Conservation (phyloP, 2,113 vertebrate genomes). For the Laterallus jamaicensis region DNA sequence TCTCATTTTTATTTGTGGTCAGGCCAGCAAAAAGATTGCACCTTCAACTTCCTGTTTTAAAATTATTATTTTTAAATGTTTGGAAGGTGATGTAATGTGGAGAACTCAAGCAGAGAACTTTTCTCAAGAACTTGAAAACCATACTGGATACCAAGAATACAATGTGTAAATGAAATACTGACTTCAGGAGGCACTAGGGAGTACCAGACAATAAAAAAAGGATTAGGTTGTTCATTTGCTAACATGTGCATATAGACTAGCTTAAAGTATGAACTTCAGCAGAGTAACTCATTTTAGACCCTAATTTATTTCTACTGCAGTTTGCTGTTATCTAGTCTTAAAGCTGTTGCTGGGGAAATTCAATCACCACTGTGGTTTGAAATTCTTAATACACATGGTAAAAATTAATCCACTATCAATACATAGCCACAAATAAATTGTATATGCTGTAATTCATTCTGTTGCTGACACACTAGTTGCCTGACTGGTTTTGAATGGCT, state of each 20-base stretch:
- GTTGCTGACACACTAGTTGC: not conserved
- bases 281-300: not conserved
- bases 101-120: not conserved
- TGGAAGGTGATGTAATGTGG: slow-evolving; percentile 11
- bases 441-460: not conserved
- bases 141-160: not conserved
- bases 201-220: not conserved
- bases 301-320: not conserved
- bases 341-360: not conserved
- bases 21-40: slow-evolving; percentile 33
- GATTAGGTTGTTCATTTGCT: not conserved
- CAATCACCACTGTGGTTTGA: not conserved
- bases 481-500: not conserved
- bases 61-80: slow-evolving; percentile 39
- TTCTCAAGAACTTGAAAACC: slow-evolving; percentile 16
- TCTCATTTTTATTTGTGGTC: slow-evolving; percentile 34
- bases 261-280: not conserved
- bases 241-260: not conserved
- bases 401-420: not conserved
- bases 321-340: not conserved
- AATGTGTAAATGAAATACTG: not conserved
- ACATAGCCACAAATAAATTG: not conserved
- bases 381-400: not conserved
- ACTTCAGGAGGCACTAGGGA: not conserved
- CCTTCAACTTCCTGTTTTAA: slow-evolving; percentile 31